Conservation (phyloP, 2,797 vertebrate species). For the Danio choprae region DNA sequence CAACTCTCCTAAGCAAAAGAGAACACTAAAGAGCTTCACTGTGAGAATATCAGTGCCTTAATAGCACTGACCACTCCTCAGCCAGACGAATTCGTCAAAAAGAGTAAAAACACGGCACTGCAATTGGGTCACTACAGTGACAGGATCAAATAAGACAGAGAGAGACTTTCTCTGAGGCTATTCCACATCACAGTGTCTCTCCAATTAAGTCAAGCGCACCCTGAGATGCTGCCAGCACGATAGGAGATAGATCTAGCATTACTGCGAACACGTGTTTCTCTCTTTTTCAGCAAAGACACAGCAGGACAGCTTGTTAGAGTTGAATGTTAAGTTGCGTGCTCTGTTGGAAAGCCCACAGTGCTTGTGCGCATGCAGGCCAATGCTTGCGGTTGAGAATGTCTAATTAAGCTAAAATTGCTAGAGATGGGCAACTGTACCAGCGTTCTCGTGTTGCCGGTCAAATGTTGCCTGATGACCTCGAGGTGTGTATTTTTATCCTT, state of each 20-base stretch:
- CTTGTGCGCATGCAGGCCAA: background rate
- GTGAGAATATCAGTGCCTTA: background rate
- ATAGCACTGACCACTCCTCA: constrained; percentile 8
- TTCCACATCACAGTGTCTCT: constrained; percentile 49
- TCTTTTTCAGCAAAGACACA: constrained; percentile 8
- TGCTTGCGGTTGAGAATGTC: constrained; percentile 11
- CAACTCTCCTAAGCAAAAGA: no score
- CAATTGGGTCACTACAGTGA: constrained; percentile 54
- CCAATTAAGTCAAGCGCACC: constrained; percentile 53
- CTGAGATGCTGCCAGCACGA: constrained; percentile 30
- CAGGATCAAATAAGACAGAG: constrained; percentile 52
- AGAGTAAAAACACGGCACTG: constrained; percentile 37
- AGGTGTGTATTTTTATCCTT: constrained; percentile 3
- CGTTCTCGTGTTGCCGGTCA: constrained; percentile 3
- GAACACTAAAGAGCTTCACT: background rate
- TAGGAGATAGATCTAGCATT: constrained; percentile 22
- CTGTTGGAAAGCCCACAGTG: background rate
- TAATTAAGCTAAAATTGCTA: constrained; percentile 14
- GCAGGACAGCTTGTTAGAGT: constrained; percentile 37
- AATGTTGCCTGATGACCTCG: background rate
- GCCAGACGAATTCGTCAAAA: constrained; percentile 7
- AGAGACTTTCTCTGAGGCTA: constrained; percentile 47
- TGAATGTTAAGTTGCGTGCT: constrained; percentile 24
- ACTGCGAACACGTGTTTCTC: constrained; percentile 10
- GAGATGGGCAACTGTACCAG: background rate